These are phyloP conservation scores for Platyscapa corneri DNA, from an alignment of 1,140 invertebrate genomes.

Conservation along the genomic window DNA sequence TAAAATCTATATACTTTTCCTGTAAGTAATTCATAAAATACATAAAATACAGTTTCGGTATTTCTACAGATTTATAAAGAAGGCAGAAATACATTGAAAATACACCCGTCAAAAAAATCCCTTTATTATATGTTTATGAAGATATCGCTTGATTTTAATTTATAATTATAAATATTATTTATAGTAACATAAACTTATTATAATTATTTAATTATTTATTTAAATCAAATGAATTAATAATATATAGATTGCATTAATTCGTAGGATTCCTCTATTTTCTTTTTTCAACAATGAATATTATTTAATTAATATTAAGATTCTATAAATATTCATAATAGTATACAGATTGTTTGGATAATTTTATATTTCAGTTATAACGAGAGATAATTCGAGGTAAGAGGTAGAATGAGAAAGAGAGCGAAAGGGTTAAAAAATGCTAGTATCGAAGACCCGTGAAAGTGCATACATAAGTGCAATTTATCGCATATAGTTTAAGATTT, in stretches of 20 bases:
- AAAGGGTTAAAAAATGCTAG: not conserved
- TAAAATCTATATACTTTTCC: no score
- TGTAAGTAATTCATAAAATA: no score
- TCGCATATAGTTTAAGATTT: not conserved
- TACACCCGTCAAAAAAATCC: no score
- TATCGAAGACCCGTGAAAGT: not conserved
- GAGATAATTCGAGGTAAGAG: not conserved
- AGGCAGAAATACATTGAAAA: no score
- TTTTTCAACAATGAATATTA: not conserved
- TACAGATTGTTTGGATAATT: not conserved
- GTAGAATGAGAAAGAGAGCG: not conserved
- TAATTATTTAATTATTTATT: no score
- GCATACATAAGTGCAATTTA: not conserved
- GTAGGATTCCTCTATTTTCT: not conserved
- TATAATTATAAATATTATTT: no score
- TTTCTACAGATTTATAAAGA: no score
- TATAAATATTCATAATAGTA: not conserved
- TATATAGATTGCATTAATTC: not conserved
- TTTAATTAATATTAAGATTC: not conserved
- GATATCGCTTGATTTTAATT: no score
- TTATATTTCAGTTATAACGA: not conserved
- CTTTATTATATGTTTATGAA: no score
- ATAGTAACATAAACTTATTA: no score
- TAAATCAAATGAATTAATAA: not conserved
- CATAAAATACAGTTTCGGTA: no score